These are phyloP conservation scores for Drosophila ohnishii DNA, from an alignment of 1,140 invertebrate species.

Conservation along the genomic window DNA sequence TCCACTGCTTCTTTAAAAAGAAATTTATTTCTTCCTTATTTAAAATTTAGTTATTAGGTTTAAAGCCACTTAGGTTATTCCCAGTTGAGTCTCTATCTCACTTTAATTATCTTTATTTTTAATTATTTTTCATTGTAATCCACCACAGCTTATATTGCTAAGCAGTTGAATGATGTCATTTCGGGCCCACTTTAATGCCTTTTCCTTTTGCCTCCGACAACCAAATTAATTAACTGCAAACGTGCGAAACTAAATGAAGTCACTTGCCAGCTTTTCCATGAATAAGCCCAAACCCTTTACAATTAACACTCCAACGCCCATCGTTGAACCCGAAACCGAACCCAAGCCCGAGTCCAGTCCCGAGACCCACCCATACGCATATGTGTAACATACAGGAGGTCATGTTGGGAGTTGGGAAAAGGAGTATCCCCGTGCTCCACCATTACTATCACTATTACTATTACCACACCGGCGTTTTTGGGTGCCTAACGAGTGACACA, in stretches of 20 bases:
- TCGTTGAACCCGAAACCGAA: slow-evolving; percentile 22
- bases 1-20: background rate
- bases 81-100: too few species aligned
- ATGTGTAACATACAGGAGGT: slow-evolving; percentile 28
- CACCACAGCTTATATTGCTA: background rate
- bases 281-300: slow-evolving; percentile 44
- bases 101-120: background rate
- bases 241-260: slow-evolving; percentile 71
- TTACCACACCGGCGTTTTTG: slow-evolving; percentile 30
- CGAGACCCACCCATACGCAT: slow-evolving; percentile 25
- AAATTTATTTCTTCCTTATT: background rate
- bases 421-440: slow-evolving; percentile 10
- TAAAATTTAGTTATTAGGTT: too few species aligned
- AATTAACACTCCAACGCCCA: slow-evolving; percentile 65
- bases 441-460: slow-evolving; percentile 32
- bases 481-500: slow-evolving; percentile 43
- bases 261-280: slow-evolving; percentile 39
- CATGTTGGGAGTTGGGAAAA: slow-evolving; percentile 39
- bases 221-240: slow-evolving; percentile 73
- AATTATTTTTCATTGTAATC: background rate
- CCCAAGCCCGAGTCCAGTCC: slow-evolving; percentile 7
- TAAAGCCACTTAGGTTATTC: too few species aligned
- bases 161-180: slow-evolving; percentile 17
- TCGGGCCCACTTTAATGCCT: slow-evolving; percentile 9
- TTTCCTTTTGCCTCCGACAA: background rate